These are phyloP conservation scores for Tortricodes alternella DNA, from an alignment of 2,888 invertebrate genomes.

Conservation along the genomic window DNA sequence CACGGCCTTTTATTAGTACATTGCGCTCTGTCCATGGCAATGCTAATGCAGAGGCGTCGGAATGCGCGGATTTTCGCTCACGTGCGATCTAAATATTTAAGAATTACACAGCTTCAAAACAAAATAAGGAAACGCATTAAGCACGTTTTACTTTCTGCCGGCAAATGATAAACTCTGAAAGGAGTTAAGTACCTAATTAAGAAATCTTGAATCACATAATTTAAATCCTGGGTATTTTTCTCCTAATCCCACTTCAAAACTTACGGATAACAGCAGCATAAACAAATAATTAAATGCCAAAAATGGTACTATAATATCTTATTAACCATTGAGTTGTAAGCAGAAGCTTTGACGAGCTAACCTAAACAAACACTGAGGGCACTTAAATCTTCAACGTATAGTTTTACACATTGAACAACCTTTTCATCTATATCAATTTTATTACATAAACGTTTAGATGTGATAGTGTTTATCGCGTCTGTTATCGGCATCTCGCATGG, in stretches of 20 bases:
- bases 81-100: slow-evolving; percentile 21
- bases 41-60: slow-evolving; percentile 9
- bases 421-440: background rate
- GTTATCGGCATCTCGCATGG: slow-evolving; percentile 4
- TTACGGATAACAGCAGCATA: background rate
- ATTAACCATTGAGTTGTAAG: background rate
- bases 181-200: slow-evolving; percentile 8
- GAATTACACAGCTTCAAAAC: slow-evolving; percentile 2
- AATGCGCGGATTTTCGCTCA: slow-evolving; percentile 18
- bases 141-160: slow-evolving; percentile 24
- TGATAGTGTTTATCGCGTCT: slow-evolving; percentile 9
- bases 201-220: background rate
- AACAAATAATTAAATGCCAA: background rate
- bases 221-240: background rate
- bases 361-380: background rate
- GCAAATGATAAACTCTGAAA: slow-evolving; percentile 7
- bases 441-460: background rate
- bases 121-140: slow-evolving; percentile 17
- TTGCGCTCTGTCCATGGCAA: slow-evolving; percentile 9
- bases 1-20: slow-evolving; percentile 22
- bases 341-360: background rate
- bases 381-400: background rate
- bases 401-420: background rate
- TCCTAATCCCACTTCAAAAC: background rate
- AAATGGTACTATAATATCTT: background rate